phyloP scores from a whole-genome alignment of 2,113 vertebrate species.

The Podarcis cretensis region DNA sequence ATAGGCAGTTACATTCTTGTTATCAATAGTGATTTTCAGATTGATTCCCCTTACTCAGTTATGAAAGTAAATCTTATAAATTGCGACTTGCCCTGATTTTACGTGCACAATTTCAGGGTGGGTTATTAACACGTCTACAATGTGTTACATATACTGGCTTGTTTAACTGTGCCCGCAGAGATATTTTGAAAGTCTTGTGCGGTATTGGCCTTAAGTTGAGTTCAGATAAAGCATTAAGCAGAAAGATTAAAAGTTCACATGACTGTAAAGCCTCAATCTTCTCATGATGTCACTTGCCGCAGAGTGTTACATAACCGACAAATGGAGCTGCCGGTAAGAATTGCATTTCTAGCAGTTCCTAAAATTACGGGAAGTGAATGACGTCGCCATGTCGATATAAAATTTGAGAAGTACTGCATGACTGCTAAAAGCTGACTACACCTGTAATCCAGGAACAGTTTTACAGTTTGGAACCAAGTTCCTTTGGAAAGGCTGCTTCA shows the following conservation, averaged over 20 bases:
- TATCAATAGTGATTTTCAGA: not conserved
- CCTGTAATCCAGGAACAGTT: not conserved
- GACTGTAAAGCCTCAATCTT: slow-evolving; percentile 45
- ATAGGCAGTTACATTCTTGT: not conserved
- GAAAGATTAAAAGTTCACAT: slow-evolving; percentile 41
- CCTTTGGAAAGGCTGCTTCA: not conserved
- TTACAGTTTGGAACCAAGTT: not conserved
- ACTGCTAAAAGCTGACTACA: not conserved
- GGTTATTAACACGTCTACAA: no score
- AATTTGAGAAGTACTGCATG: not conserved
- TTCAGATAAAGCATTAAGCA: slow-evolving; percentile 30
- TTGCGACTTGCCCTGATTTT: not conserved
- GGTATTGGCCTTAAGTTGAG: slow-evolving; percentile 26
- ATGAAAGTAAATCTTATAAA: not conserved
- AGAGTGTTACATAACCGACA: slow-evolving; percentile 35
- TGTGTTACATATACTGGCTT: not conserved
- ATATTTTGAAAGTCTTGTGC: slow-evolving; percentile 23
- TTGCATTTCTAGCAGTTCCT: not conserved
- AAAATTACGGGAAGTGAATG: not conserved
- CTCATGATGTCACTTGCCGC: slow-evolving; percentile 30
- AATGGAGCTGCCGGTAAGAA: slow-evolving; percentile 34
- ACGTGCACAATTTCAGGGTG: not conserved
- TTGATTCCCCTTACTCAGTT: not conserved
- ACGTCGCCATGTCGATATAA: not conserved
- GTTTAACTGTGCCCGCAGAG: not conserved